Evolutionary conservation across 1,140 invertebrate genomes (phyloP).

Genomic region (Centruroides sculpturatus): DNA sequence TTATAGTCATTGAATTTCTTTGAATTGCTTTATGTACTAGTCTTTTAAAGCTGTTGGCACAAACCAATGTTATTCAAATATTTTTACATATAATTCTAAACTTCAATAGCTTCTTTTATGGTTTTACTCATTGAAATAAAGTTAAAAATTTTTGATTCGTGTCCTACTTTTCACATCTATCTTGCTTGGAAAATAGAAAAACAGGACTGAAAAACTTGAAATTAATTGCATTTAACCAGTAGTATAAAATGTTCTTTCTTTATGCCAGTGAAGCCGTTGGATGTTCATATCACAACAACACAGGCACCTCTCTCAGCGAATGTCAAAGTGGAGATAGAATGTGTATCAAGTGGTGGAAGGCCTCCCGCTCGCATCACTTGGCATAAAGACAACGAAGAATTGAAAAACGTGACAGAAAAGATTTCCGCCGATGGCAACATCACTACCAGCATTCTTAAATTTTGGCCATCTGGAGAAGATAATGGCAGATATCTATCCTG

Average conservation of each 20-base stretch:
- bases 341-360: slow-evolving; percentile 64
- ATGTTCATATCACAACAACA: slow-evolving; percentile 51
- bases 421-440: slow-evolving; percentile 14
- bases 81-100: no score
- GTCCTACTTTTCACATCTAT: no score
- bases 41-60: no score
- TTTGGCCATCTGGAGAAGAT: slow-evolving; percentile 52
- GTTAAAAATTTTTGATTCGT: no score
- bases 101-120: no score
- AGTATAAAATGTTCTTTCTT: no score
- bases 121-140: no score
- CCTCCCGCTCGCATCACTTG: slow-evolving; percentile 73
- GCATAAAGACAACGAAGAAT: slow-evolving; percentile 52
- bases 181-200: no score
- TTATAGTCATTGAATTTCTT: background rate
- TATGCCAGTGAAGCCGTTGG: slow-evolving; percentile 55
- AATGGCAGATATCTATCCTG: slow-evolving; percentile 64
- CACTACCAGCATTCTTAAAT: slow-evolving; percentile 17
- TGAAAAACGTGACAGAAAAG: slow-evolving; percentile 12
- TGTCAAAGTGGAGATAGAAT: slow-evolving; percentile 57
- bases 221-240: no score
- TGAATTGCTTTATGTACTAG: background rate
- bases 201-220: no score
- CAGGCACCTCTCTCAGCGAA: slow-evolving; percentile 49
- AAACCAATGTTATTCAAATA: no score